phyloP scores from a whole-genome alignment of 2,797 vertebrate genomes.

The Centroberyx gerrardi region DNA sequence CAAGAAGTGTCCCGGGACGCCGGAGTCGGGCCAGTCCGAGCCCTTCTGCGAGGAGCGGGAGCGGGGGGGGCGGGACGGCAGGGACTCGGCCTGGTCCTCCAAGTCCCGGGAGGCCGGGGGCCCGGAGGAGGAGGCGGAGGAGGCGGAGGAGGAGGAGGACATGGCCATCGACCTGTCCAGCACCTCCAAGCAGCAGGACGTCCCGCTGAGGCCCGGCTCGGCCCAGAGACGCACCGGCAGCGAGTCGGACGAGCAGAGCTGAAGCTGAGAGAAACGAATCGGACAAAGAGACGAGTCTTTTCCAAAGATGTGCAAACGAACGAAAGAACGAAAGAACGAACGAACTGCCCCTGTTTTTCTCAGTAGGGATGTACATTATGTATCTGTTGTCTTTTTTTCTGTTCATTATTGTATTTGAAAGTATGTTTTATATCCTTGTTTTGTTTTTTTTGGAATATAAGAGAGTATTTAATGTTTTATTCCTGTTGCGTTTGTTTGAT shows the following conservation, averaged over 20 bases:
- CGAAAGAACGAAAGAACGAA: too few relatives aligned
- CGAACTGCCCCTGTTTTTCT: conserved; percentile 11
- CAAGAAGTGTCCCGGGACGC: conserved; percentile 85
- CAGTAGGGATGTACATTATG: conserved; percentile 13
- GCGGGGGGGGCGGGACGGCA: conserved; percentile 2
- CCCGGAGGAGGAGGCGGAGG: conserved; percentile 53
- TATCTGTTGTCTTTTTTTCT: conserved; percentile 39
- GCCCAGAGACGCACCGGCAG: conserved; percentile 57
- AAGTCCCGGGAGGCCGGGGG: conserved; percentile 37
- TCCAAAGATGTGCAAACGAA: conserved; percentile 17
- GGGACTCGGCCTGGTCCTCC: background rate
- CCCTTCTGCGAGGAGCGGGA: conserved; percentile 73
- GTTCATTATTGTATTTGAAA: conserved; percentile 44
- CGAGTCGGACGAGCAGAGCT: conserved; percentile 84
- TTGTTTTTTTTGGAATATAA: conserved; percentile 42
- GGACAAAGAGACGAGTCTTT: background rate
- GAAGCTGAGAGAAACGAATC: conserved; percentile 43
- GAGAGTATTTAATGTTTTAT: conserved; percentile 61
- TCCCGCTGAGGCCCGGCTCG: conserved; percentile 68
- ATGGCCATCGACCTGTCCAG: conserved; percentile 94
- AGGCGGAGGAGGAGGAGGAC: conserved; percentile 81
- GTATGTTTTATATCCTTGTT: conserved; percentile 61
- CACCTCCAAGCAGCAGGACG: conserved; percentile 85
- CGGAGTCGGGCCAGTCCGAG: conserved; percentile 79
- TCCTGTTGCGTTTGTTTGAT: conserved; percentile 40